Conservation (phyloP, 2,113 vertebrate genomes). For the Limnothrissa miodon region DNA sequence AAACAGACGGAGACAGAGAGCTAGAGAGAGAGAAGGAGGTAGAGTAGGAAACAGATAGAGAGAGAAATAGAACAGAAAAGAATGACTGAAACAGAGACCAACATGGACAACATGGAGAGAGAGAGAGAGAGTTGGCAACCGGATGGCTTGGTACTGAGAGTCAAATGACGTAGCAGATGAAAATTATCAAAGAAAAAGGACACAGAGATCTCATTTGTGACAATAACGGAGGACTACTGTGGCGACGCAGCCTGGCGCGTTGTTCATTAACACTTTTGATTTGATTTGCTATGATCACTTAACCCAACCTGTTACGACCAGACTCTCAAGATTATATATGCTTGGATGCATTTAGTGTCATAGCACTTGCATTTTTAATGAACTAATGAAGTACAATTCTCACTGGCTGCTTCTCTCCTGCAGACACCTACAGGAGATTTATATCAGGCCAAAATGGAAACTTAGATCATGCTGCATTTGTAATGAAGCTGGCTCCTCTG, state of each 20-base stretch:
- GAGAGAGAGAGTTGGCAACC: neutral
- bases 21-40: neutral
- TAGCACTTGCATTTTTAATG: constrained; percentile 9
- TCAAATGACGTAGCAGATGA: neutral
- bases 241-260: neutral
- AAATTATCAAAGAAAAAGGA: neutral
- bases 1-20: neutral
- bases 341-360: neutral
- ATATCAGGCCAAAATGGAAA: neutral
- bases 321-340: constrained; percentile 6
- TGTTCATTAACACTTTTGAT: neutral
- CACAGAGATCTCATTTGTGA: neutral
- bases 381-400: neutral
- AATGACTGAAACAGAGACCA: neutral
- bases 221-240: neutral
- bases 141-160: neutral
- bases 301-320: neutral
- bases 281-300: neutral
- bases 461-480: constrained; percentile 9
- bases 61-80: neutral
- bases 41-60: neutral
- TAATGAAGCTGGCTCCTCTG: constrained; percentile 5
- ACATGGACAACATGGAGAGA: neutral
- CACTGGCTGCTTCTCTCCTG: neutral
- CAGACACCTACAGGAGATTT: neutral